Evolutionary conservation across 2,888 invertebrate genomes (phyloP), one percentile per base, ranked within the genome.

Genomic region (Pseudeuparius sepicola): DNA sequence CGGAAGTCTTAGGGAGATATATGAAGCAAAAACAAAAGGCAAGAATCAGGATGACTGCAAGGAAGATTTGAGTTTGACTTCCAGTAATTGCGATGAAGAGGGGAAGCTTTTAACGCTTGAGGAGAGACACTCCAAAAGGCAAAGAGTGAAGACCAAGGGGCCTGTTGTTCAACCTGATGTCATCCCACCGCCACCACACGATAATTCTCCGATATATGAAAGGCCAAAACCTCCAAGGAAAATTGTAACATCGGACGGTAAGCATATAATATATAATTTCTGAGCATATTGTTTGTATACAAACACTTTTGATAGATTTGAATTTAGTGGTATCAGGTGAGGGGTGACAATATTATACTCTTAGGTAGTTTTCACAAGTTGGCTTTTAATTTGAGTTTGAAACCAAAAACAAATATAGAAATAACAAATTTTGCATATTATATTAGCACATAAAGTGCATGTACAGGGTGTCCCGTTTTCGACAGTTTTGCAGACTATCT

Each of bases 1-100:
- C 61, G 73, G 76, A 23, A 83, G 80, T 53, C 62, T 86, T 2
- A 67, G 83, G 32, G 79, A 82, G 53, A 81, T 84, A 42, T 79
- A 78, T 49, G 82, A 84, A 47, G 75, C 75, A 9, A 69, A 71
- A 26, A 65, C 69, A 40, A 65, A 65, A 40, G 57, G 63, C 15
- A 62, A 60, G 30, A 64, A 67, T 31, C 59, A 66, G 15, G 56
- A 68, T 36, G 66, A 64, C 33, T 43, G 50, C 17, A 47, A 52
- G 17, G 62, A 40, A 14, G 24, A 40, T 4, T 41, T 45, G 9
- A 34, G 31, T 9, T 27, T 34, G n/a, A 31, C 41, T 9, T 20
- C 62, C 18, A 60, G 54, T 7, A 59, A 61, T 16, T 60, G 63
- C 24, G 68, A 72, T 41, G 72, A 73, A 54, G 73, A 73, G 54